Conservation (phyloP, 2,113 vertebrate genomes). For the Campylomormyrus tamandua region DNA sequence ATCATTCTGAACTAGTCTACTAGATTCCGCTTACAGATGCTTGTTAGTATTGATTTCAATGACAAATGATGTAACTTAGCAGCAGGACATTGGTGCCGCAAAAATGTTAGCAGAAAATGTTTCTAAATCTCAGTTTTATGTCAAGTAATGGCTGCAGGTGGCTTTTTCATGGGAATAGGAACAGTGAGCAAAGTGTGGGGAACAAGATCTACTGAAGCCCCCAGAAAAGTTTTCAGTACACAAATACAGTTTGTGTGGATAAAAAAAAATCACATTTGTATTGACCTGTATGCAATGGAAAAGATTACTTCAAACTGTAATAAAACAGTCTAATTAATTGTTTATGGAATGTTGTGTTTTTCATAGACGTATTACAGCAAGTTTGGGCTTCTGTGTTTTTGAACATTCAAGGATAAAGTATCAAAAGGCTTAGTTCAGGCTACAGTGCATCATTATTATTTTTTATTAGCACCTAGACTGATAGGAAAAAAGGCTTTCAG, state of each 20-base stretch:
- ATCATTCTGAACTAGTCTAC: not conserved
- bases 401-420: not conserved
- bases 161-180: not conserved
- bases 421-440: not conserved
- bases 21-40: not conserved
- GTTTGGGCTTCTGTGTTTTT: not conserved
- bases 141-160: not conserved
- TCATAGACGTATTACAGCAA: not conserved
- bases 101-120: not conserved
- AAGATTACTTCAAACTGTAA: not conserved
- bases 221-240: not conserved
- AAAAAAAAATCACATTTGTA: not conserved
- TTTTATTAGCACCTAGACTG: not conserved
- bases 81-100: not conserved
- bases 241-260: not conserved
- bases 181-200: not conserved
- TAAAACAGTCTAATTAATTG: not conserved
- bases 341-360: constrained; percentile 4
- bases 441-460: not conserved
- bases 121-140: not conserved
- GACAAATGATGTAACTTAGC: not conserved
- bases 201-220: not conserved
- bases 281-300: not conserved
- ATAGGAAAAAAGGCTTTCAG: not conserved
- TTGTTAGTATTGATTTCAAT: not conserved